Base-by-base conservation (phyloP, 1,140 invertebrate species). In the Drosophila miranda region DNA sequence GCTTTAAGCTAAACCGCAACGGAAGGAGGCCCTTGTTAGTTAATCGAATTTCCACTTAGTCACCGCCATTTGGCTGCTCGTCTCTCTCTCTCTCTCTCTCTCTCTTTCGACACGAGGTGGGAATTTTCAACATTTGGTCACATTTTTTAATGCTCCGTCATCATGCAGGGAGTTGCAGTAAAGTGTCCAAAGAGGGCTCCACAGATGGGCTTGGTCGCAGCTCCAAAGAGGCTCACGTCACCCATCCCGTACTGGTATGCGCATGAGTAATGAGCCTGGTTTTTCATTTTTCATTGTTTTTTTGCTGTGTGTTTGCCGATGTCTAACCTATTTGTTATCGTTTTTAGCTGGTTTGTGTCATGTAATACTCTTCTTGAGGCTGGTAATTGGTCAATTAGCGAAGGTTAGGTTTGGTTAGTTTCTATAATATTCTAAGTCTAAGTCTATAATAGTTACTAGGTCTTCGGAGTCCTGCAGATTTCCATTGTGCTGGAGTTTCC, bases 181-280 rank as follows among this genome's bases (percentile, higher is more conserved):
- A n/a, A 61, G 48, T 42, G 7, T 62, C 23, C 14, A 8, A 13
- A 4, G 34, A 11, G 11, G 34, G 34, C 34, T 2, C 34, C 34
- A 38, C 34, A 13, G 34, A 38, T 51, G 64, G 69, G 53, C 41
- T 64, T 64, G 59, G 69, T 19, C 41, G 5, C 28, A 52, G 23
- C 38, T 11, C 64, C 50, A 46, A 46, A 44, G 52, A 26, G 11
- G 23, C 38, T 68, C 46, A 74, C 81, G 73, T 84, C 80, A 86
- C 58, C 63, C 63, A 9, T 11, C 9, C 34, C 3, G 0, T 3
- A 38, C 34, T 4, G 11, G 11, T 63, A 16, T 58, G 72, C 69
- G 80, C 63, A 84, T 84, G 82, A 81, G 68, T 86, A 84, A 84
- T n/a, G n/a, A n/a, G n/a, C n/a, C n/a, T n/a, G n/a, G n/a, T n/a